Evolutionary conservation across 2,888 invertebrate genomes (phyloP).

Genomic region (Hypselothyrea guttata): DNA sequence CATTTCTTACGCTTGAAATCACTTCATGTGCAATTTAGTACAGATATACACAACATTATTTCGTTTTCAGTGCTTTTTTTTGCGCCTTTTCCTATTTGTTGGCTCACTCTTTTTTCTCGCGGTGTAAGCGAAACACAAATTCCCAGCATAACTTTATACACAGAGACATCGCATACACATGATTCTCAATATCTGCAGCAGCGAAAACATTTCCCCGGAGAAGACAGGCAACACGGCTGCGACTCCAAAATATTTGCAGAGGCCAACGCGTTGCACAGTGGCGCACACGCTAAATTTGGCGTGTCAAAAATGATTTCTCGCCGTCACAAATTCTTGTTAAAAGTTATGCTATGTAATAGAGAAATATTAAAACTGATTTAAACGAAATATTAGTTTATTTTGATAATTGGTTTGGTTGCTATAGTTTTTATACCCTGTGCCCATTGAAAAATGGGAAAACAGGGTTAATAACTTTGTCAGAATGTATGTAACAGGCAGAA

Average conservation of each 20-base stretch:
- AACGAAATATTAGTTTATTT: no score
- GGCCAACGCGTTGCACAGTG: constrained; percentile 71
- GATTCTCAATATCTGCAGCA: constrained; percentile 44
- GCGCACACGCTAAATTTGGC: no score
- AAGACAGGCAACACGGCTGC: background rate
- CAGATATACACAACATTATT: constrained; percentile 60
- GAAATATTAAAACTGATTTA: no score
- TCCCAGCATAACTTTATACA: constrained; percentile 67
- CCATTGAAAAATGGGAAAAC: no score
- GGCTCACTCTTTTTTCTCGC: constrained; percentile 29
- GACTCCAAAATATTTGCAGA: constrained; percentile 65
- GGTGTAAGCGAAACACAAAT: constrained; percentile 49
- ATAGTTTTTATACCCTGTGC: no score
- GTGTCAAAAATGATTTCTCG: no score
- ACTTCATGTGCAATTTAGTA: constrained; percentile 77
- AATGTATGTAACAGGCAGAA: no score
- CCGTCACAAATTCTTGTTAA: no score
- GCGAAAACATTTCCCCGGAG: constrained; percentile 53
- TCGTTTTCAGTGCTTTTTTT: constrained; percentile 11
- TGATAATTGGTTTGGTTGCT: no score
- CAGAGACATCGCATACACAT: constrained; percentile 50
- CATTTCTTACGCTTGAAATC: constrained; percentile 75
- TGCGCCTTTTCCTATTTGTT: constrained; percentile 18
- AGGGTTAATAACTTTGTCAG: no score
- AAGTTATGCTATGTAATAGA: no score